Base-by-base conservation (phyloP, 2,888 invertebrate species). In the Lobophora halterata region DNA sequence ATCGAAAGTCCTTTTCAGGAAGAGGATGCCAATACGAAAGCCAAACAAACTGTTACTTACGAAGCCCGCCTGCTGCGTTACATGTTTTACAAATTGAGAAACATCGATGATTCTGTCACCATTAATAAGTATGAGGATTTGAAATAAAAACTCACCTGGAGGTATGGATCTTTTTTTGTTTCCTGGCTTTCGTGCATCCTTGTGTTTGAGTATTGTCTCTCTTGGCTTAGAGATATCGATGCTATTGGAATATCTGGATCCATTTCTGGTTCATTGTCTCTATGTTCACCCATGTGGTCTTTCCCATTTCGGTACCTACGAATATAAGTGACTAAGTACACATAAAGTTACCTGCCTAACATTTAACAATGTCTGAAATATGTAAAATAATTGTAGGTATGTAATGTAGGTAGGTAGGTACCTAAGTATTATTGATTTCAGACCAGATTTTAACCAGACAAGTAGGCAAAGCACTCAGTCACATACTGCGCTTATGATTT, bases 11-110 rank as follows among this genome's bases (percentile, higher is more conserved):
- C 95, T 2, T 89, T 96, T 56, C 93, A 95, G 65, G 89, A 91
- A 49, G 91, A 91, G 54, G 91, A 91, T 42, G 83, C 88, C 1
- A 91, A 93, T 43, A 89, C 90, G 3, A 90, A 91, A 57, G 96
- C 96, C 2, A 94, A 94, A 65, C 96, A 96, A 74, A 97, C 97
- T 0, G 97, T 97, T 0, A 94, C 96, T 0, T 97, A 94, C 61
- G 97, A 98, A 85, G 93, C 97, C 0, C 88, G 97, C 35, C 89
- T 93, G 45, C 80, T 97, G 20, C 95, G 97, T 67, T 92, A 94
- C 57, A 89, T 97, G 63, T 90, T 97, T 49, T 86, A 95, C 49
- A 92, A 92, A 63, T 71, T 93, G 39, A 90, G 90, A 56, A 83
- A 85, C 33, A 88, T 88, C 24, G 88, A 90, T 65, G 82, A 85